Evolutionary conservation across 2,888 invertebrate species (phyloP).

Genomic region (Lottia gigantea): DNA sequence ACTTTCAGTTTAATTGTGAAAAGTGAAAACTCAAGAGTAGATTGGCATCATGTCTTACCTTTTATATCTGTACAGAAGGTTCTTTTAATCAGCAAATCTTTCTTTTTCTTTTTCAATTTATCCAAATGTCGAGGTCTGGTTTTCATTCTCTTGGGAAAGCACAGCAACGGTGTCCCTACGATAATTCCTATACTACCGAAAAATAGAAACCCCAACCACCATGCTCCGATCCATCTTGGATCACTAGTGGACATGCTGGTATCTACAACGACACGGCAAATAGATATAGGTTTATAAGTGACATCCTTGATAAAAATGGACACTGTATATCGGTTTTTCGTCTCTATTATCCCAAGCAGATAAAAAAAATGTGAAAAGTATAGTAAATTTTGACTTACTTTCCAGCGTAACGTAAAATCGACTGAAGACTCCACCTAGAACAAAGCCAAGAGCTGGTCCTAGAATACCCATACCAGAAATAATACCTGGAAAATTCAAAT

Average conservation of each 20-base stretch:
- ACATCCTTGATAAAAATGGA: too few relatives aligned
- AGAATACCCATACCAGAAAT: slow-evolving; percentile 39
- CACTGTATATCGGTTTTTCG: too few relatives aligned
- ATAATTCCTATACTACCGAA: slow-evolving; percentile 41
- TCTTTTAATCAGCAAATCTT: slow-evolving; percentile 7
- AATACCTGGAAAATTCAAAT: slow-evolving; percentile 27
- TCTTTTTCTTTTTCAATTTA: background rate
- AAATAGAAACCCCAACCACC: slow-evolving; percentile 51
- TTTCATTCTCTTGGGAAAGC: slow-evolving; percentile 40
- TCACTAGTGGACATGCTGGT: slow-evolving; percentile 38
- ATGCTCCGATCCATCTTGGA: slow-evolving; percentile 52
- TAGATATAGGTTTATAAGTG: too few relatives aligned
- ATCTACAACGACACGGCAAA: slow-evolving; percentile 27
- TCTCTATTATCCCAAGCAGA: background rate
- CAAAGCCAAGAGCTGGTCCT: slow-evolving; percentile 51
- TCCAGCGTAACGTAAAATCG: slow-evolving; percentile 49
- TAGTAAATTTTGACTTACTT: slow-evolving; percentile 31
- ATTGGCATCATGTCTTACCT: background rate
- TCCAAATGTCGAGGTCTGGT: slow-evolving; percentile 12
- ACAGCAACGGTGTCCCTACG: slow-evolving; percentile 37
- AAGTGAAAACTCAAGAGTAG: too few relatives aligned
- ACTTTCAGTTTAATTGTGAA: too few relatives aligned
- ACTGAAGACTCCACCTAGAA: slow-evolving; percentile 45
- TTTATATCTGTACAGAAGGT: slow-evolving; percentile 13
- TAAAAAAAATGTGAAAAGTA: too few relatives aligned